Evolutionary conservation across 2,797 vertebrate species (phyloP).

Genomic region (Acanthurus tractus): DNA sequence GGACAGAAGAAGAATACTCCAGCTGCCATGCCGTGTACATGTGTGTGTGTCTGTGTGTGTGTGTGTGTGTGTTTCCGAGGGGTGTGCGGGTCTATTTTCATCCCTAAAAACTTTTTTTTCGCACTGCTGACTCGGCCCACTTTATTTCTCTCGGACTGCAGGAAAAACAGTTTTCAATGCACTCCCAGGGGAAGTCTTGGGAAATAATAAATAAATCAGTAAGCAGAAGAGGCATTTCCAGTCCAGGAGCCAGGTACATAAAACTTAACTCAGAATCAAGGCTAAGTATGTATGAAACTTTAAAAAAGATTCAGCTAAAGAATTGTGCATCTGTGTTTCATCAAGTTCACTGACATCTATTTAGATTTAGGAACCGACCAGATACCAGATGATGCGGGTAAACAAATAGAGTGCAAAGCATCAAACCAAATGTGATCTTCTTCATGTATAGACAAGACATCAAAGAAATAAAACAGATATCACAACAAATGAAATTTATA

Average conservation of each 20-base stretch:
- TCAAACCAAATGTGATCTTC: slow-evolving; percentile 11
- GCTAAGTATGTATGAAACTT: slow-evolving; percentile 66
- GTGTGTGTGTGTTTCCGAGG: slow-evolving; percentile 4
- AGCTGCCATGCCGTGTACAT: slow-evolving; percentile 41
- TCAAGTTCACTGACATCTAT: slow-evolving; percentile 33
- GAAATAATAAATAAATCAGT: slow-evolving; percentile 83
- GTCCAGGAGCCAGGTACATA: slow-evolving; percentile 71
- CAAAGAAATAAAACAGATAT: slow-evolving; percentile 17
- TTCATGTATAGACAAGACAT: background rate
- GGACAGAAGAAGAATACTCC: slow-evolving; percentile 58
- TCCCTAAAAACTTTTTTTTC: slow-evolving; percentile 53
- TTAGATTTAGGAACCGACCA: slow-evolving; percentile 28
- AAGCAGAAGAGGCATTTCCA: slow-evolving; percentile 79
- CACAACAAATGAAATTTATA: slow-evolving; percentile 13
- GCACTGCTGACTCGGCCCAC: slow-evolving; percentile 62
- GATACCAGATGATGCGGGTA: slow-evolving; percentile 15
- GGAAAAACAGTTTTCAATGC: slow-evolving; percentile 75
- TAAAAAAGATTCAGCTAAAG: slow-evolving; percentile 48
- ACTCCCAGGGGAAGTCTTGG: slow-evolving; percentile 58
- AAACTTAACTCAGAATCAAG: slow-evolving; percentile 72
- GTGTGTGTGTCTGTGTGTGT: slow-evolving; percentile 23
- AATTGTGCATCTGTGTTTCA: slow-evolving; percentile 36
- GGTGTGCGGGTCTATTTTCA: slow-evolving; percentile 62
- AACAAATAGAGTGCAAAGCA: slow-evolving; percentile 25
- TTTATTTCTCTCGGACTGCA: slow-evolving; percentile 69